Evolutionary conservation across 2,888 invertebrate species (phyloP), one percentile per base, ranked within the genome.

Genomic region (Brachyptera putata): DNA sequence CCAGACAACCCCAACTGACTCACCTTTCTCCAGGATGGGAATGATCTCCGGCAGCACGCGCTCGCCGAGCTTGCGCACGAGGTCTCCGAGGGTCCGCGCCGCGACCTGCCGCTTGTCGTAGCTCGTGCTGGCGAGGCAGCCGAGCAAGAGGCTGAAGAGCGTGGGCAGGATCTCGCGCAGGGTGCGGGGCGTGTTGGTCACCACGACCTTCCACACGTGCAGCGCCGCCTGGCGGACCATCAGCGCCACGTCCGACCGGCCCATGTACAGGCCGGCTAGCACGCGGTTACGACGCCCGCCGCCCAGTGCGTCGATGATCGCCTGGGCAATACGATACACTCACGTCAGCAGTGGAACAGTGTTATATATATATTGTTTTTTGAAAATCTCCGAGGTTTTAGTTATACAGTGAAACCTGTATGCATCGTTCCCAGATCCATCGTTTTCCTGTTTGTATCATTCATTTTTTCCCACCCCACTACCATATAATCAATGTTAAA

Each of bases 201-300:
- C 98, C 1, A 99, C 95, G 66, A 98, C 93, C 80, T 99, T 99
- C 99, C 99, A 99, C 0, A 99, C 98, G 74, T 99, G 99, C 60
- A 97, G 82, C 7, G 99, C 96, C 0, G 97, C 93, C 78, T 98
- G 98, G 0, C 98, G 84, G 22, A 98, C 98, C 88, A 95, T 91
- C 56, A 97, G 79, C 1, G 97, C 95, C 0, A 96, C 95, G 72
- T 99, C 98, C 56, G 95, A 95, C 59, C 98, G 81, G 2, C 96
- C 95, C 93, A 99, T 96, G 73, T 99, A 99, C 41, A 97, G 77
- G 1, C 95, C 95, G 22, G 96, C 93, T 57, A 96, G 75, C 37
- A 99, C 97, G 24, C 95, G 79, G 76, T 98, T 96, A 57, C 97
- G 80, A 46, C 96, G 79, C 70, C 96, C 95, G 1, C 83, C 84